Evolutionary conservation across 1,140 invertebrate species (phyloP), one percentile per base, ranked within the genome.

Genomic region (Melitaea cinxia): DNA sequence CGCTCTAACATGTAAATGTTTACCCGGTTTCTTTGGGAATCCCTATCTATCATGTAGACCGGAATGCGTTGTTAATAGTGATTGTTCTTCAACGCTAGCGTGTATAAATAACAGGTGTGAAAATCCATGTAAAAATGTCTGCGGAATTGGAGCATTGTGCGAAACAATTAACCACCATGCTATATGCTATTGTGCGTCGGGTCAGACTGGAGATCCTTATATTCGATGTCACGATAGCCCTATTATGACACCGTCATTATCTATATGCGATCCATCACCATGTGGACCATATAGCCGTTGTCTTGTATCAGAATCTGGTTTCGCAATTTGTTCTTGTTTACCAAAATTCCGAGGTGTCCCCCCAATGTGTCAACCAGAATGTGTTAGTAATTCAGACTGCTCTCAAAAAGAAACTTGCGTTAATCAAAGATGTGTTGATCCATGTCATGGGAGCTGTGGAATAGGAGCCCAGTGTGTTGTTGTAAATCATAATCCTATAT

Each of bases 401-500:
- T 88, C 93, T 10, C 94, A 95, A 84, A 95, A 92, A 21, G 93
- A 95, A 80, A 94, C 95, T 49, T 97, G 96, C 74, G 92, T 96
- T 15, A 96, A 96, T 81, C 94, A 95, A 77, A 94, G 94, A 86
- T 97, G 96, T 86, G 88, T 93, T 0, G 94, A 96, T 86, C 95
- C 96, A 15, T 96, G 96, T 72, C 93, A 93, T 19, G 95, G 95
- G 7, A 95, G 94, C 61, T 97, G 96, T 88, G 96, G 95, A 2
- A 80, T 94, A 6, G 93, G 93, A 65, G 95, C 96, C 10, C 76
- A 93, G 15, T 97, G 96, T 82, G 92, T 93, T 19, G 94, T 95
- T 0, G 92, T 96, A 21, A 96, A 96, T 82, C 96, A 96, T 75
- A 96, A 96, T 84, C 96, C 96, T 1, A 94, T 96, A 63, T 97